Evolutionary conservation across 2,888 invertebrate genomes (phyloP).

Genomic region (Clostera curtula): DNA sequence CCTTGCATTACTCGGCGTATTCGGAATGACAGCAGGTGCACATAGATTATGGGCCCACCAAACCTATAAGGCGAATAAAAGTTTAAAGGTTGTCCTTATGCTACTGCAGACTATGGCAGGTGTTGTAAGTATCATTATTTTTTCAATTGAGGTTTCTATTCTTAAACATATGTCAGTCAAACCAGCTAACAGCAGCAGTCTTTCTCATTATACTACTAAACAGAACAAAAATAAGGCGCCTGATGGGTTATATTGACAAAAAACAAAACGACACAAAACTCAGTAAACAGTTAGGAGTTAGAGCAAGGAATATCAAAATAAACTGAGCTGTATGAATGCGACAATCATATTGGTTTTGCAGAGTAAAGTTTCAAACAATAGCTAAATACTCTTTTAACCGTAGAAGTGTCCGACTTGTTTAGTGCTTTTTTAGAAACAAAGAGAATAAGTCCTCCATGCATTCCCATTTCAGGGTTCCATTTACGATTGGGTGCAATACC

Average conservation of each 20-base stretch:
- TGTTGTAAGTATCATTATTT: slow-evolving; percentile 76
- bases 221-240: too few relatives aligned
- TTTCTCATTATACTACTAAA: too few relatives aligned
- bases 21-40: slow-evolving; percentile 93
- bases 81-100: slow-evolving; percentile 84
- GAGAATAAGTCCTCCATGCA: background rate
- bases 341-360: background rate
- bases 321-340: too few relatives aligned
- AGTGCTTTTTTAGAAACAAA: background rate
- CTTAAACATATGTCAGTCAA: too few relatives aligned
- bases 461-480: slow-evolving; percentile 79
- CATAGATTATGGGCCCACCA: slow-evolving; percentile 96
- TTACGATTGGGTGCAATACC: slow-evolving; percentile 88
- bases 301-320: too few relatives aligned
- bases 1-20: slow-evolving; percentile 76
- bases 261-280: too few relatives aligned
- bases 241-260: too few relatives aligned
- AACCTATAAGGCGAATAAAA: slow-evolving; percentile 84
- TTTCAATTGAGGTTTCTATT: too few relatives aligned
- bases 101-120: slow-evolving; percentile 90
- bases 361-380: background rate
- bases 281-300: too few relatives aligned
- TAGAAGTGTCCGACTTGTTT: too few relatives aligned
- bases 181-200: too few relatives aligned
- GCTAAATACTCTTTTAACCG: too few relatives aligned